These are phyloP conservation scores for Cromileptes altivelis DNA, from an alignment of 2,113 vertebrate species.

Conservation along the genomic window DNA sequence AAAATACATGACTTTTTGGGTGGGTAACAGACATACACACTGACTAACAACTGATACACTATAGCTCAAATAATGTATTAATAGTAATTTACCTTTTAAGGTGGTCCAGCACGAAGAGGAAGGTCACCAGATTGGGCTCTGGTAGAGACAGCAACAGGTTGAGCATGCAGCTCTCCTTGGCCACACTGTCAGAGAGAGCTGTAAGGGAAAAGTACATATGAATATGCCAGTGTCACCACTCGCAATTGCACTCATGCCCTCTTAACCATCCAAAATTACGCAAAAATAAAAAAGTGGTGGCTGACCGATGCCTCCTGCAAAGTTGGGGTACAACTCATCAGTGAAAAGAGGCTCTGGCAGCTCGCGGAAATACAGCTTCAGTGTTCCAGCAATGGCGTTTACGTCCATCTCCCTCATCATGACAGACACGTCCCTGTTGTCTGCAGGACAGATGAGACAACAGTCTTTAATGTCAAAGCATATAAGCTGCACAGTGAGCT, in stretches of 20 bases:
- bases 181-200: slow-evolving; percentile 96
- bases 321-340: slow-evolving; percentile 95
- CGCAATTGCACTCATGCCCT: not conserved
- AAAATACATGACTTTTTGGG: not conserved
- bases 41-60: not conserved
- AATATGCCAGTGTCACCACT: not conserved
- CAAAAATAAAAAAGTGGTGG: not conserved
- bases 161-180: slow-evolving; percentile 98
- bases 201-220: slow-evolving; percentile 25
- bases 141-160: slow-evolving; percentile 95
- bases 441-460: slow-evolving; percentile 73
- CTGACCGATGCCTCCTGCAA: slow-evolving; percentile 95
- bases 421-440: slow-evolving; percentile 95
- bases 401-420: slow-evolving; percentile 99
- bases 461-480: not conserved
- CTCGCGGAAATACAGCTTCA: slow-evolving; percentile 97
- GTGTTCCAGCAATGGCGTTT: slow-evolving; percentile 95
- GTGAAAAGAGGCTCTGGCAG: slow-evolving; percentile 97
- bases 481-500: not conserved
- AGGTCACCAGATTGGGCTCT: slow-evolving; percentile 96
- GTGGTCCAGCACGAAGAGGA: slow-evolving; percentile 96
- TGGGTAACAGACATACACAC: not conserved
- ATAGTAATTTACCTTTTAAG: slow-evolving; percentile 91
- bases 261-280: not conserved
- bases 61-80: not conserved